phyloP scores from a whole-genome alignment of 2,888 invertebrate species.

The Lomographa bimaculata region DNA sequence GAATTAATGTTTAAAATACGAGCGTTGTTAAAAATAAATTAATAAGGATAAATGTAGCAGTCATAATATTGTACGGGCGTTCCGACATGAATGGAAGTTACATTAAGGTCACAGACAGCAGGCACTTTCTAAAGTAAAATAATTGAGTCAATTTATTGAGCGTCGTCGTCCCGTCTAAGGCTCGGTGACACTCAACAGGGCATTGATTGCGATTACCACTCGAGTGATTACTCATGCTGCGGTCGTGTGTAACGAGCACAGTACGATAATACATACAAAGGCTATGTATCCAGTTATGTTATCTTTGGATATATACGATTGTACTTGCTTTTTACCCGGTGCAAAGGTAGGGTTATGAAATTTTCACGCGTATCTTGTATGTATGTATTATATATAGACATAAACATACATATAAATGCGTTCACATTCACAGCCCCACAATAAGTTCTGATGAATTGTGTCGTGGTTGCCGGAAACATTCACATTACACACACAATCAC shows the following conservation, averaged over 20 bases:
- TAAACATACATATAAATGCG: too few species aligned
- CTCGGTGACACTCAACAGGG: slow-evolving; percentile 53
- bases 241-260: slow-evolving; percentile 24
- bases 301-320: too few species aligned
- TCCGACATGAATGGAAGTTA: slow-evolving; percentile 57
- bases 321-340: too few species aligned
- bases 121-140: slow-evolving; percentile 53
- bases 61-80: slow-evolving; percentile 45
- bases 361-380: too few species aligned
- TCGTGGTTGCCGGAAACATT: too few species aligned
- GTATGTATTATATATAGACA: too few species aligned
- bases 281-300: too few species aligned
- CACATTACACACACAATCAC: too few species aligned
- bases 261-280: too few species aligned
- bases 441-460: too few species aligned
- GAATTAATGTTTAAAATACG: slow-evolving; percentile 12
- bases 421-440: too few species aligned
- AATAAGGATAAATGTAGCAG: slow-evolving; percentile 37
- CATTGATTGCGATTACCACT: slow-evolving; percentile 39
- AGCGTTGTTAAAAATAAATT: slow-evolving; percentile 30
- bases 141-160: slow-evolving; percentile 68
- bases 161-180: slow-evolving; percentile 54
- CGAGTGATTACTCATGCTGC: slow-evolving; percentile 33
- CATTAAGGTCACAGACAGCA: slow-evolving; percentile 61
- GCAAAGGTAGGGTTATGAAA: too few species aligned